Evolutionary conservation across 2,797 vertebrate species (phyloP).

Genomic region (Staurois parvus): DNA sequence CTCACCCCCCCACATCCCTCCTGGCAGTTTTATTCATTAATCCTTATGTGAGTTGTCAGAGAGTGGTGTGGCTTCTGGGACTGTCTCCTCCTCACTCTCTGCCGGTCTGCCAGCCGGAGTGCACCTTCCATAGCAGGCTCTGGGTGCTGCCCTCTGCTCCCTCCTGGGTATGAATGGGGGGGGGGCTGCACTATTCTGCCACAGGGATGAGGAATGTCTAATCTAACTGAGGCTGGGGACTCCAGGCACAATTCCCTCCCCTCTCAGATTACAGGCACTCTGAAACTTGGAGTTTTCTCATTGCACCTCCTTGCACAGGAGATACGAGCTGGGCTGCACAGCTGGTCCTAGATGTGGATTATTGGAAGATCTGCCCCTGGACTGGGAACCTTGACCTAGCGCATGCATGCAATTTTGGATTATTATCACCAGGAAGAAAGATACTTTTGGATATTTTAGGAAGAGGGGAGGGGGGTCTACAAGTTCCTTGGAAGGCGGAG

Average conservation of each 20-base stretch:
- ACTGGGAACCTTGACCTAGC: not conserved
- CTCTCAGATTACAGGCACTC: not conserved
- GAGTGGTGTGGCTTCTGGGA: not conserved
- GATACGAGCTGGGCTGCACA: too few relatives aligned
- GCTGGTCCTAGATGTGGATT: not conserved
- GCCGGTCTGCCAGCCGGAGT: conserved; percentile 9
- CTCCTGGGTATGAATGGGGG: conserved; percentile 30
- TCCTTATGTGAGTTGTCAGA: conserved; percentile 27
- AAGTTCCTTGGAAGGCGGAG: conserved; percentile 6
- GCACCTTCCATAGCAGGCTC: conserved; percentile 6
- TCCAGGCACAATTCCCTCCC: not conserved
- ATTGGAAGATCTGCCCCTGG: not conserved
- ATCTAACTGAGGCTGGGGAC: conserved; percentile 16
- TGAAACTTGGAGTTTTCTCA: not conserved
- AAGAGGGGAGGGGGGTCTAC: not conserved
- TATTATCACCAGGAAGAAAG: not conserved
- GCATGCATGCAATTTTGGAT: not conserved
- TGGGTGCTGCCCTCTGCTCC: not conserved
- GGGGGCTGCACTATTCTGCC: conserved; percentile 2
- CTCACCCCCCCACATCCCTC: not conserved
- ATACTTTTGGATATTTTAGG: conserved; percentile 11
- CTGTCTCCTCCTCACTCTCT: conserved; percentile 3
- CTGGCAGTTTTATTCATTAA: conserved; percentile 18
- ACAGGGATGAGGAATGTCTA: conserved; percentile 45
- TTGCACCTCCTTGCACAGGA: too few relatives aligned